Evolutionary conservation across 2,113 vertebrate genomes (phyloP).

Genomic region (Ciconia boyciana): DNA sequence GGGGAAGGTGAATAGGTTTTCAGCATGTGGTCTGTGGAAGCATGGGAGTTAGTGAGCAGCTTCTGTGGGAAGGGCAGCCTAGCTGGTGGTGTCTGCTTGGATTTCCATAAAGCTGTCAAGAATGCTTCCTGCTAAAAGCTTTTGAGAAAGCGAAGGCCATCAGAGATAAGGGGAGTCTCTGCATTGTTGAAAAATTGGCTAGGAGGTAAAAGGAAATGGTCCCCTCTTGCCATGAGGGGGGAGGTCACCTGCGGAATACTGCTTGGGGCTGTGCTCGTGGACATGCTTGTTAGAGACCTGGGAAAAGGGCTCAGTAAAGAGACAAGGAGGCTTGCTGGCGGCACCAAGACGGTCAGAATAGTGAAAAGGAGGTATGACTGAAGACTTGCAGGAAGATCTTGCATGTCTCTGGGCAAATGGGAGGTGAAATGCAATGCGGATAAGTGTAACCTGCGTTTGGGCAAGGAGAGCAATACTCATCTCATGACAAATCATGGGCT

Average conservation of each 20-base stretch:
- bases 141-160: neutral
- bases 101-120: neutral
- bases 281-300: neutral
- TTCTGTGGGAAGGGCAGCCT: neutral
- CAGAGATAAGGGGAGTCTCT: neutral
- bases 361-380: neutral
- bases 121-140: neutral
- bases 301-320: neutral
- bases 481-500: neutral
- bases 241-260: neutral
- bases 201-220: neutral
- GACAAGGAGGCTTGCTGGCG: neutral
- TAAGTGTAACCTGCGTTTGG: neutral
- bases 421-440: neutral
- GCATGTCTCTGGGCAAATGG: neutral
- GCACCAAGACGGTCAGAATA: neutral
- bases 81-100: neutral
- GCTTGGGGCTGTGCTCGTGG: neutral
- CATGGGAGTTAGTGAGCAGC: neutral
- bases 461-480: neutral
- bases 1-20: neutral
- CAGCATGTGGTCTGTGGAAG: neutral
- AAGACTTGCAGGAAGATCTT: neutral
- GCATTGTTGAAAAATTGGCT: neutral
- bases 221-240: neutral